Evolutionary conservation across 2,797 vertebrate genomes (phyloP).

Genomic region (Monodelphis domestica): DNA sequence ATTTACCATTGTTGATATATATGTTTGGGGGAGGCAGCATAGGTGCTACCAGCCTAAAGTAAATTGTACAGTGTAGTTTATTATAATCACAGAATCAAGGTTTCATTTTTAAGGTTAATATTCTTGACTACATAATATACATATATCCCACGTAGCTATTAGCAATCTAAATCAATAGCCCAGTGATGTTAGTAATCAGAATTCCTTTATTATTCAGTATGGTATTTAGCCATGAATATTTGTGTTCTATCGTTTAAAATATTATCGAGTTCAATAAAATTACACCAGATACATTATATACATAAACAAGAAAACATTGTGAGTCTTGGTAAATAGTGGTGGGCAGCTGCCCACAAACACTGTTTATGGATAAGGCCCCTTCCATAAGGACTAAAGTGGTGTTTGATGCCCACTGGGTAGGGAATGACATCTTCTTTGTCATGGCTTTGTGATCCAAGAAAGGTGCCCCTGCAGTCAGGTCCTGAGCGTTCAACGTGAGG

Average conservation of each 20-base stretch:
- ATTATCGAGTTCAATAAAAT: slow-evolving; percentile 84
- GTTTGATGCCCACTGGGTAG: too few species aligned
- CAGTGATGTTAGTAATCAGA: slow-evolving; percentile 61
- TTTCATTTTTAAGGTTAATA: slow-evolving; percentile 83
- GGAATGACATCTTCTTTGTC: too few species aligned
- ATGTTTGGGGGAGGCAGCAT: slow-evolving; percentile 77
- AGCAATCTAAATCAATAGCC: slow-evolving; percentile 81
- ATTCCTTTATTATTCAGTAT: slow-evolving; percentile 77
- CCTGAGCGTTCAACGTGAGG: too few species aligned
- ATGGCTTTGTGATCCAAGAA: too few species aligned
- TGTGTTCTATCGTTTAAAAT: slow-evolving; percentile 77
- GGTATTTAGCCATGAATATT: slow-evolving; percentile 81
- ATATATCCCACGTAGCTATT: slow-evolving; percentile 81
- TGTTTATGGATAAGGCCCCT: too few species aligned
- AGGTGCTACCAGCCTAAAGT: slow-evolving; percentile 80
- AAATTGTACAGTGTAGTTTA: slow-evolving; percentile 85
- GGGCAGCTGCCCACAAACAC: too few species aligned
- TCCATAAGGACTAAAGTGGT: too few species aligned
- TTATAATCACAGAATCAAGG: slow-evolving; percentile 84
- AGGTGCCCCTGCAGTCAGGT: too few species aligned
- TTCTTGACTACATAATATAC: slow-evolving; percentile 82
- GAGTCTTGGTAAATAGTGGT: too few species aligned
- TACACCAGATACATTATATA: slow-evolving; percentile 85
- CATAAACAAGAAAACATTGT: slow-evolving; percentile 81
- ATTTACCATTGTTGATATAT: slow-evolving; percentile 86